A percentile compares a stretch with the other conserved stretches of the same genome.
phyloP scores from a whole-genome alignment of 2,888 invertebrate genomes.

The Limnephilus marmoratus region DNA sequence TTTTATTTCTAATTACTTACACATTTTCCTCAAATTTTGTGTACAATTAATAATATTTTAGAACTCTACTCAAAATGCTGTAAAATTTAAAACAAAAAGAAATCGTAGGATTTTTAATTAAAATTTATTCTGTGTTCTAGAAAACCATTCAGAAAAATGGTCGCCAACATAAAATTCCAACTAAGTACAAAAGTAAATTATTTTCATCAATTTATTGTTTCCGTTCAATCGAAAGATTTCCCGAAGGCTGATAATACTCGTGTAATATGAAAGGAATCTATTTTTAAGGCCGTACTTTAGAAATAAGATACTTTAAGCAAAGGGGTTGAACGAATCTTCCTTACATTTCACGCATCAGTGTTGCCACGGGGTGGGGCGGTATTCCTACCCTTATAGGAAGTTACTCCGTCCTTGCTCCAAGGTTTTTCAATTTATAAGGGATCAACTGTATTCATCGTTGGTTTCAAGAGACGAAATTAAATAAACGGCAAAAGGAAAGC shows the following conservation, averaged over 20 bases:
- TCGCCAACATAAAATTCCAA: not conserved
- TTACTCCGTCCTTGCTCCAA: slow-evolving; percentile 12
- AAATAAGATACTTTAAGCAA: not conserved
- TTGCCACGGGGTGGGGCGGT: not conserved
- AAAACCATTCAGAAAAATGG: too few relatives aligned
- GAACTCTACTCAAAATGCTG: too few relatives aligned
- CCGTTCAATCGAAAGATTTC: not conserved
- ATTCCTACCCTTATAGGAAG: not conserved
- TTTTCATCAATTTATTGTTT: not conserved
- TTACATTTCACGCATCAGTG: slow-evolving; percentile 49
- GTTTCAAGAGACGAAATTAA: slow-evolving; percentile 25
- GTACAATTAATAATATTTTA: too few relatives aligned
- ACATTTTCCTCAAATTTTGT: too few relatives aligned
- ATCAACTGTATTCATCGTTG: slow-evolving; percentile 41
- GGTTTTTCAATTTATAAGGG: slow-evolving; percentile 34
- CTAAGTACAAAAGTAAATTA: not conserved
- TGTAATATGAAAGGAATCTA: not conserved
- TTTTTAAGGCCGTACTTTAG: slow-evolving; percentile 2
- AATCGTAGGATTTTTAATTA: too few relatives aligned
- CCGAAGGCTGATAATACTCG: not conserved
- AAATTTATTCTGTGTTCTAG: too few relatives aligned
- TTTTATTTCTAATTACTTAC: too few relatives aligned
- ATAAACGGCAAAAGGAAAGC: slow-evolving; percentile 9
- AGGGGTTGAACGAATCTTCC: slow-evolving; percentile 21
- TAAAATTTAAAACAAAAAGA: too few relatives aligned